Evolutionary conservation across 2,113 vertebrate species (phyloP).

Genomic region (Phylloscopus whistleri): DNA sequence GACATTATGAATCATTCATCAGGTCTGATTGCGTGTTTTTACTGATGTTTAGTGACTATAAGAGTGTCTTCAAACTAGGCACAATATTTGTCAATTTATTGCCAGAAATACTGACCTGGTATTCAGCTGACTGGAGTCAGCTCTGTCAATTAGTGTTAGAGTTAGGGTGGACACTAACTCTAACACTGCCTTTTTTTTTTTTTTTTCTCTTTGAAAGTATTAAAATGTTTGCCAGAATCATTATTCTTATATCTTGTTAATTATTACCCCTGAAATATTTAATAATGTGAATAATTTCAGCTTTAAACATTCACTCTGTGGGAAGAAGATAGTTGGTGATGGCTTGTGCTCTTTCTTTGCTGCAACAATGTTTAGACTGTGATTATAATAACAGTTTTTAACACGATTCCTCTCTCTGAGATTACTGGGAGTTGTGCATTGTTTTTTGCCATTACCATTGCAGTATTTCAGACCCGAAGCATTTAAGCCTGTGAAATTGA

Average conservation of each 20-base stretch:
- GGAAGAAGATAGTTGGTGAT: neutral
- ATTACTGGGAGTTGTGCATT: neutral
- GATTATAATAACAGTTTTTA: neutral
- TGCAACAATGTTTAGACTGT: neutral
- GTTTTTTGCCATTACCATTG: neutral
- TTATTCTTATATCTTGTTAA: neutral
- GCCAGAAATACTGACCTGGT: neutral
- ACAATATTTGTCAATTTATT: slow-evolving; percentile 30
- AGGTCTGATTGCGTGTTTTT: slow-evolving; percentile 36
- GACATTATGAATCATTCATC: slow-evolving; percentile 37
- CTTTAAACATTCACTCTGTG: neutral
- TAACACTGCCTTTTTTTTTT: too few relatives aligned
- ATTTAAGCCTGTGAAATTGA: neutral
- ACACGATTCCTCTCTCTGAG: neutral
- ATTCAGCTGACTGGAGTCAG: neutral
- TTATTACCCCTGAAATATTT: neutral
- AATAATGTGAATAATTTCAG: neutral
- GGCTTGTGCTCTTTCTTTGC: neutral
- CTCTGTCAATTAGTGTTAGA: neutral
- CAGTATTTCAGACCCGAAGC: neutral
- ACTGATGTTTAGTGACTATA: neutral
- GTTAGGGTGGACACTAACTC: neutral
- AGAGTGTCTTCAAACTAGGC: neutral
- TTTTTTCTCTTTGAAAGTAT: neutral
- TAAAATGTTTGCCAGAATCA: neutral